Conservation (phyloP, 2,113 vertebrate species). For the Hiodon tergisus region DNA sequence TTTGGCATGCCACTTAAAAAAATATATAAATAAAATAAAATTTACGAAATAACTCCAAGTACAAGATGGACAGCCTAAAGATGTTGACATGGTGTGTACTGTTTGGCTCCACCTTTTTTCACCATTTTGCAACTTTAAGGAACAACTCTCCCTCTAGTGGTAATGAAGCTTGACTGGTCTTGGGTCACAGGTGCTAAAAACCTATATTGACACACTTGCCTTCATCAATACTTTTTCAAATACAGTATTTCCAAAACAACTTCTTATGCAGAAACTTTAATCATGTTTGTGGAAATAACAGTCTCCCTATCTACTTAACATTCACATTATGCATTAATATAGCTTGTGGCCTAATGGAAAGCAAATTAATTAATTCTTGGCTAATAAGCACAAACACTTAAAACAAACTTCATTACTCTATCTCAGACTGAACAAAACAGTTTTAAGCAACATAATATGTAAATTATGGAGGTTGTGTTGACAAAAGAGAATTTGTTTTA, state of each 20-base stretch:
- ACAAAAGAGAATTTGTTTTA: conserved; percentile 57
- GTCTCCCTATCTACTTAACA: conserved; percentile 57
- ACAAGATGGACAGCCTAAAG: too few species aligned
- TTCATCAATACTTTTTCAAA: conserved; percentile 14
- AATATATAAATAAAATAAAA: too few species aligned
- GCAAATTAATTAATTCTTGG: conserved; percentile 72
- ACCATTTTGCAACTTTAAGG: conserved; percentile 35
- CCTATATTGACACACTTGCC: background rate
- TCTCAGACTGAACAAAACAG: conserved; percentile 56
- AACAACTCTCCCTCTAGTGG: conserved; percentile 61
- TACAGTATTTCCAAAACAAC: conserved; percentile 32
- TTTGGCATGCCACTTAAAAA: too few species aligned
- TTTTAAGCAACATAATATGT: conserved; percentile 64
- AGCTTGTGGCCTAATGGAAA: conserved; percentile 65
- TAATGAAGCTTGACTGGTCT: background rate
- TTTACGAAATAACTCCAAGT: too few species aligned
- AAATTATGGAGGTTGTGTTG: conserved; percentile 74
- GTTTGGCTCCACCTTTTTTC: conserved; percentile 20
- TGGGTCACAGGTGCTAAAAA: conserved; percentile 12
- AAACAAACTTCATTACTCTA: conserved; percentile 77
- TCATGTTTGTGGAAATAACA: conserved; percentile 68
- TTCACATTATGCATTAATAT: conserved; percentile 67
- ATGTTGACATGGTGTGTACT: too few species aligned
- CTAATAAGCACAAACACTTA: conserved; percentile 75
- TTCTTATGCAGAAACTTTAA: conserved; percentile 42